phyloP scores from a whole-genome alignment of 2,113 vertebrate species.

The Lophius piscatorius region DNA sequence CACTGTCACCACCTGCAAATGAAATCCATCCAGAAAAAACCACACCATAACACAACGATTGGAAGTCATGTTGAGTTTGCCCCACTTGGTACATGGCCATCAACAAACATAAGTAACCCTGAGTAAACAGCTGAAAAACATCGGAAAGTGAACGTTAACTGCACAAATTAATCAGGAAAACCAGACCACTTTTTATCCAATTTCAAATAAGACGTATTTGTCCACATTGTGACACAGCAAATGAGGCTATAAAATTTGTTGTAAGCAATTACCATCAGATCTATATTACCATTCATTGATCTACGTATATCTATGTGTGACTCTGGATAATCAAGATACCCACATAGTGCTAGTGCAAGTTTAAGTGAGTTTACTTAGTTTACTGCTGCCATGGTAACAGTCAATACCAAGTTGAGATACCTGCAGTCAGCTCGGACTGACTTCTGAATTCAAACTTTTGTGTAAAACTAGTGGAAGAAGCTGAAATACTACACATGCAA shows the following conservation, averaged over 20 bases:
- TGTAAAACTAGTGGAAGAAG: constrained; percentile 4
- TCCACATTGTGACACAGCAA: constrained; percentile 20
- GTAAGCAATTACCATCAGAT: too few species aligned
- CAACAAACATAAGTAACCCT: too few species aligned
- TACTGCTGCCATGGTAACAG: constrained; percentile 21
- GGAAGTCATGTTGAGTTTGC: constrained; percentile 14
- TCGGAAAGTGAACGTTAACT: constrained; percentile 2
- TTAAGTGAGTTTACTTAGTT: constrained; percentile 5
- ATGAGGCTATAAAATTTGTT: constrained; percentile 37
- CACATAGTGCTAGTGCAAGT: constrained; percentile 1
- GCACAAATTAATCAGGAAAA: constrained; percentile 27
- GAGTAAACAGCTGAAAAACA: too few species aligned
- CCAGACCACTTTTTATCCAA: not conserved
- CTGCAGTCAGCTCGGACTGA: not conserved
- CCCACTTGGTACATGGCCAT: constrained; percentile 18
- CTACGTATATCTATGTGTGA: constrained; percentile 8
- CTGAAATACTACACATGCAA: constrained; percentile 6
- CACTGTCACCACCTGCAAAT: constrained; percentile 40
- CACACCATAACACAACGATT: not conserved
- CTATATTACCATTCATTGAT: too few species aligned
- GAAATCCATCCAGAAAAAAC: constrained; percentile 9
- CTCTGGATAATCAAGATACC: constrained; percentile 1
- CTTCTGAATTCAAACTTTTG: constrained; percentile 1
- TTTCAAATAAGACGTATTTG: constrained; percentile 7
- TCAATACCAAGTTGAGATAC: constrained; percentile 5